A percentile compares a stretch with the other conserved stretches of the same genome.
Conservation (phyloP, 2,113 vertebrate species). For the Xiphias gladius region DNA sequence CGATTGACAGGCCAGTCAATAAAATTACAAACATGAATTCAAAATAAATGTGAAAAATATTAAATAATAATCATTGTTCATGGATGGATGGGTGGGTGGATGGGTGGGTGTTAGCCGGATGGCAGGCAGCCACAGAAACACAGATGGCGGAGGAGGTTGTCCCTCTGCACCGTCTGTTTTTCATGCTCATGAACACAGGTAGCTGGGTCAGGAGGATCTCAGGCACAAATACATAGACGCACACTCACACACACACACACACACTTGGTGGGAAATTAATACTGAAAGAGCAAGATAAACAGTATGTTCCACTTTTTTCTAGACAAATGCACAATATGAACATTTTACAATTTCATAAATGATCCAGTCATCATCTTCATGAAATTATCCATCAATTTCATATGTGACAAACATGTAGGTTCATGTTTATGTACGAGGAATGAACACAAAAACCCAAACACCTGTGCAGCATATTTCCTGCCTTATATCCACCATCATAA, state of each 20-base stretch:
- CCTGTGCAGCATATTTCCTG: neutral
- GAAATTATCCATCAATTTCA: too few species aligned
- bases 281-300: neutral
- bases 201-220: constrained; percentile 9
- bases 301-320: neutral
- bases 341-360: constrained; percentile 20
- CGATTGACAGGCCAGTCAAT: neutral
- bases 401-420: too few species aligned
- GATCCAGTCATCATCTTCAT: too few species aligned
- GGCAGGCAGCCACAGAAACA: constrained; percentile 44
- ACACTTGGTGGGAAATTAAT: neutral
- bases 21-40: neutral
- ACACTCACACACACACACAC: constrained; percentile 29
- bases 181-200: constrained; percentile 59
- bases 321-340: neutral
- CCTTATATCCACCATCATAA: neutral
- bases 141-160: constrained; percentile 63
- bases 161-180: constrained; percentile 51
- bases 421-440: neutral
- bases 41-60: neutral
- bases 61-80: neutral
- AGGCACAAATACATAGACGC: constrained; percentile 7
- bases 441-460: neutral
- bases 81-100: neutral
- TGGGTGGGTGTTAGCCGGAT: neutral